phyloP scores from a whole-genome alignment of 2,888 invertebrate species.

The Yponomeuta evonymella region DNA sequence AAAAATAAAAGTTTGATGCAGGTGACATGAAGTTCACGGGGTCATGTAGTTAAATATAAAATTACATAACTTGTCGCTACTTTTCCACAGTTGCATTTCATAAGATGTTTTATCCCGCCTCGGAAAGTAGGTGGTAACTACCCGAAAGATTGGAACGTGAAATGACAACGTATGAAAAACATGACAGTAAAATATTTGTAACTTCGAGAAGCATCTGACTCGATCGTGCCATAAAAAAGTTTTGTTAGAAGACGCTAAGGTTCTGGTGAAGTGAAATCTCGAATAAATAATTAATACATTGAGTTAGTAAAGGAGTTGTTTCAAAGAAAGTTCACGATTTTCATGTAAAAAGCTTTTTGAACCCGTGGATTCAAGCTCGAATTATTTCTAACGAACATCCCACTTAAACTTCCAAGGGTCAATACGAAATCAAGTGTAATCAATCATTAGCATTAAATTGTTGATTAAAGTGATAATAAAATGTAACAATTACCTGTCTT shows the following conservation, averaged over 20 bases:
- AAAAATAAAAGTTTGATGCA: no score
- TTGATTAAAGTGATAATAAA: slow-evolving; percentile 41
- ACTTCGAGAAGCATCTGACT: slow-evolving; percentile 54
- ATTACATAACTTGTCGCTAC: no score
- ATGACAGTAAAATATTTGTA: slow-evolving; percentile 19
- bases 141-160: background rate
- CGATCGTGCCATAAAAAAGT: slow-evolving; percentile 62
- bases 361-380: background rate
- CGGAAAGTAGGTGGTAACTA: no score
- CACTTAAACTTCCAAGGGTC: background rate
- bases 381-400: background rate
- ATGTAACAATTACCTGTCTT: slow-evolving; percentile 42
- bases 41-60: no score
- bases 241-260: slow-evolving; percentile 36
- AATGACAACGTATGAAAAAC: background rate
- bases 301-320: background rate
- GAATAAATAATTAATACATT: background rate
- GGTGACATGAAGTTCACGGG: no score
- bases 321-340: no score
- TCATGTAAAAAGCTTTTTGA: slow-evolving; percentile 5
- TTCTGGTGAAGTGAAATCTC: slow-evolving; percentile 11
- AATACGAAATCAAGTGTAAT: slow-evolving; percentile 5
- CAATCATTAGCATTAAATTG: slow-evolving; percentile 9
- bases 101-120: no score
- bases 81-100: no score